These are phyloP conservation scores for Capitulum mitella DNA, from an alignment of 2,888 invertebrate genomes.

Conservation along the genomic window DNA sequence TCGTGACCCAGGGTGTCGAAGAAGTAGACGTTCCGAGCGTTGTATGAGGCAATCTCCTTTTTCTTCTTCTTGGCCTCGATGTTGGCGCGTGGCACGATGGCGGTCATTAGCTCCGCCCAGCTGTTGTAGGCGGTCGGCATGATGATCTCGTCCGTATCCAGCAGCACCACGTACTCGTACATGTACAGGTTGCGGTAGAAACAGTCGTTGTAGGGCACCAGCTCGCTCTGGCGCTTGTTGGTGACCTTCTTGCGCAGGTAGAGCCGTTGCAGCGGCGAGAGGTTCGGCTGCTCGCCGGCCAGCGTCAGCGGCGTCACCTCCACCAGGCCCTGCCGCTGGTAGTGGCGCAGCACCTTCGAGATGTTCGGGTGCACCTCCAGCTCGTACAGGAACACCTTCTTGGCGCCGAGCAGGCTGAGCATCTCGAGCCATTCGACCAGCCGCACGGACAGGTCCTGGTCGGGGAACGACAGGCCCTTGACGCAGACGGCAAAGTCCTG, in stretches of 20 bases:
- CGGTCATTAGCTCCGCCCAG: constrained; percentile 72
- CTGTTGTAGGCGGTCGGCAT: constrained; percentile 67
- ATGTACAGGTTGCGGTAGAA: constrained; percentile 84
- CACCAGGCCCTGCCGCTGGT: constrained; percentile 58
- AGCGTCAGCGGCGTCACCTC: constrained; percentile 72
- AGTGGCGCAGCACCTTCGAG: constrained; percentile 61
- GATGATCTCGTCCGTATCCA: constrained; percentile 91
- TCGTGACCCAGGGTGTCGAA: constrained; percentile 72
- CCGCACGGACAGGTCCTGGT: constrained; percentile 81
- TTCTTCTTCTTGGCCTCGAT: constrained; percentile 56
- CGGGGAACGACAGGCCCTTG: constrained; percentile 84
- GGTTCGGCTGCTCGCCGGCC: constrained; percentile 83
- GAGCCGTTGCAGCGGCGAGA: constrained; percentile 78
- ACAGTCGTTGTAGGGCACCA: constrained; percentile 94
- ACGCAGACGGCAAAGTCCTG: constrained; percentile 87
- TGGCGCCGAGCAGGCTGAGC: constrained; percentile 74
- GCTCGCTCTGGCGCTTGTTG: constrained; percentile 87
- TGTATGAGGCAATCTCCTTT: constrained; percentile 67
- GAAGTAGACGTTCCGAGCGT: constrained; percentile 86
- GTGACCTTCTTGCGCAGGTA: constrained; percentile 84
- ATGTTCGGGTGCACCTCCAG: constrained; percentile 80
- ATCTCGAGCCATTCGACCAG: constrained; percentile 92
- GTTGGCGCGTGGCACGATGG: constrained; percentile 56
- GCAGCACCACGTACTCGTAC: constrained; percentile 79
- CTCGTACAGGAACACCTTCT: constrained; percentile 85